Base-by-base conservation (phyloP, 2,888 invertebrate species). In the Myopa tessellatipennis region DNA sequence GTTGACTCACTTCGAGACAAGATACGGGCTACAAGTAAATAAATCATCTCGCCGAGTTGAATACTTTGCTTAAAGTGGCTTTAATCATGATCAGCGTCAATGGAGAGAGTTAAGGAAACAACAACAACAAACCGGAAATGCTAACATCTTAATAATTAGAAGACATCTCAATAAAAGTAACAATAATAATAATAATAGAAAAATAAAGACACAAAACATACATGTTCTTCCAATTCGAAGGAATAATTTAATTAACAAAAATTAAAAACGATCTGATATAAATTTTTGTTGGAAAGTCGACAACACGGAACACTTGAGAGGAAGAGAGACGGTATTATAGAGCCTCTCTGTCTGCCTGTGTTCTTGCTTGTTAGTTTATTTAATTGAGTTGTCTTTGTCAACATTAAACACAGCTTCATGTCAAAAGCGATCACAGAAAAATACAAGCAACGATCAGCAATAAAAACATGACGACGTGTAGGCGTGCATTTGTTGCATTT, bases 331-430 rank as follows among this genome's bases (percentile, higher is more conserved):
- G 3, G 10, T 26, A 26, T 26, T 26, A 26, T 26, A 45, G 45
- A 45, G 45, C 10, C 45, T 45, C 45, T 45, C 45, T 10, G 45
- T 45, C 45, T 45, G 10, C 10, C 45, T 6, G 7, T 45, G 7
- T 45, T 6, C 45, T 45, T 45, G 45, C 3, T 45, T 45, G 10
- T 45, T 26, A 1, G 26, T 26, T 26, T 18, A 5, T 16, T 58
- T 61, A 61, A 61, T 61, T 61, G 61, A 61, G 26, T 61, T 61
- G 61, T 61, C n/a, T 34, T n/a, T 18, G 61, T 61, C 61, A 34
- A 18, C 18, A 4, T 61, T 18, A 10, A 10, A 7, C 61, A n/a
- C n/a, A 61, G 61, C 61, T 16, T n/a, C 26, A n/a, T 61, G 61
- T 61, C 26, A 61, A 34, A 8, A 18, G 61, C n/a, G 26, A 61